A percentile compares a stretch with the other conserved stretches of the same genome.
These are phyloP conservation scores for Neopelma chrysocephalum DNA, from an alignment of 2,797 vertebrate species.

Conservation along the genomic window DNA sequence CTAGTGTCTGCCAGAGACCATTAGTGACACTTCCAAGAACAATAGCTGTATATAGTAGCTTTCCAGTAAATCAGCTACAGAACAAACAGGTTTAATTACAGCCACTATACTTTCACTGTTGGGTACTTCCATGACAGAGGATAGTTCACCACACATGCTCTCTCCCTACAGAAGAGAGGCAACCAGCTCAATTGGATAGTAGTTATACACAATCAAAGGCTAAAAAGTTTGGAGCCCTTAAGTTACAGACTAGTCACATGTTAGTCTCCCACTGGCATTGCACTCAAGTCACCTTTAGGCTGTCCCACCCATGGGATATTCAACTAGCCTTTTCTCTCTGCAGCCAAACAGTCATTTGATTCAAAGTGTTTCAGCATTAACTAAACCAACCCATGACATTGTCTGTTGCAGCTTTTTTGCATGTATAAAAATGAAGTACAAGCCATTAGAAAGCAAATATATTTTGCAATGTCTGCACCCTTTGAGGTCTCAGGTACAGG, in stretches of 20 bases:
- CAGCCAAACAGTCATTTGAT: not conserved
- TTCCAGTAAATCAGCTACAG: not conserved
- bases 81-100: not conserved
- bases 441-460: not conserved
- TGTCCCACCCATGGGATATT: not conserved
- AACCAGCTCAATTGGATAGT: not conserved
- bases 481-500: not conserved
- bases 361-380: not conserved
- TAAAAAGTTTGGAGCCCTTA: not conserved
- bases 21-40: conserved; percentile 33
- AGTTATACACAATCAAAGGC: not conserved
- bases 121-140: not conserved
- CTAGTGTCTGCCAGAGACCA: not conserved
- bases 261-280: not conserved
- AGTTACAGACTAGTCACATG: not conserved
- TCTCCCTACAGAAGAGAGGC: not conserved
- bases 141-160: not conserved
- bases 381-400: not conserved
- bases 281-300: not conserved
- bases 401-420: not conserved
- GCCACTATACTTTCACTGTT: not conserved
- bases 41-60: not conserved
- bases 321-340: not conserved
- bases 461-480: not conserved
- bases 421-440: not conserved